Conservation (phyloP, 1,140 invertebrate species). For the Zaprionus vittiger region DNA sequence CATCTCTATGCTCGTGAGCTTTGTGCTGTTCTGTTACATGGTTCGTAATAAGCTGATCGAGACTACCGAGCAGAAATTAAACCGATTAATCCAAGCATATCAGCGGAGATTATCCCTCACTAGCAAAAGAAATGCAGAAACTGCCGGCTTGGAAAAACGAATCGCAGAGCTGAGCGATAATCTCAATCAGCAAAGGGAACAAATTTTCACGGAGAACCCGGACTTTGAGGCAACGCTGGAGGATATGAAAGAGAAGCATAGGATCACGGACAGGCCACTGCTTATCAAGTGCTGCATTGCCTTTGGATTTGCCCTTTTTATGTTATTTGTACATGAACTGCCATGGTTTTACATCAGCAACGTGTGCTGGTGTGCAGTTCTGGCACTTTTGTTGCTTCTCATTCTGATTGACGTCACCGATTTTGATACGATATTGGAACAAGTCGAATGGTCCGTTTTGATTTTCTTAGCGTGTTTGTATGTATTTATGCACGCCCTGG, state of each 20-base stretch:
- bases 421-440: constrained; percentile 88
- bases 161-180: background rate
- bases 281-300: constrained; percentile 87
- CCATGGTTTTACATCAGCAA: constrained; percentile 86
- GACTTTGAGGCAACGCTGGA: constrained; percentile 59
- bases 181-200: background rate
- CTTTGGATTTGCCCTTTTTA: constrained; percentile 86
- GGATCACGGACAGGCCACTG: constrained; percentile 87
- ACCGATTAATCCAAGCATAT: background rate
- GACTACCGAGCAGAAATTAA: background rate
- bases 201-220: background rate
- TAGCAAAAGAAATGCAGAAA: background rate
- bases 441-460: constrained; percentile 92
- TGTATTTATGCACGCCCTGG: constrained; percentile 91
- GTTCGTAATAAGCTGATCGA: constrained; percentile 87
- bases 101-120: background rate
- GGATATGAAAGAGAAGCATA: constrained; percentile 16
- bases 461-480: constrained; percentile 92
- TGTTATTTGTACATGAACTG: constrained; percentile 85
- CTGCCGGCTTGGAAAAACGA: background rate
- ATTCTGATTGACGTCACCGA: constrained; percentile 85
- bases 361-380: constrained; percentile 89
- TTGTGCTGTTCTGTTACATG: constrained; percentile 88
- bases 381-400: constrained; percentile 88
- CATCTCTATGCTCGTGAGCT: constrained; percentile 87